These are phyloP conservation scores for Mohoua ochrocephala DNA, from an alignment of 2,113 vertebrate genomes.

Conservation along the genomic window DNA sequence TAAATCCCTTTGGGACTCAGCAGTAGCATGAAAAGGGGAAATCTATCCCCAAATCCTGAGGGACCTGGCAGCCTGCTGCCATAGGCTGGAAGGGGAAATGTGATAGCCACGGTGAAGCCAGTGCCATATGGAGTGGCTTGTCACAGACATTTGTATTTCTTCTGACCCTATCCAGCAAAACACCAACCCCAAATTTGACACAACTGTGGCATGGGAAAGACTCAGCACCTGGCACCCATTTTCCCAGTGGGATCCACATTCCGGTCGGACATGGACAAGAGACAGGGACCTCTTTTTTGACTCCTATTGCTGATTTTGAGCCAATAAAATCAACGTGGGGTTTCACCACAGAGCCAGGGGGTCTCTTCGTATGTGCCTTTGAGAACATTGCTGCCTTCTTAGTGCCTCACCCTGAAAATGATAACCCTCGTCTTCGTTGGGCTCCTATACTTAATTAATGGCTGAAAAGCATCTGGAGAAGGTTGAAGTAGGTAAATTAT, in stretches of 20 bases:
- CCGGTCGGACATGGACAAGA: not conserved
- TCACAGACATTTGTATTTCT: not conserved
- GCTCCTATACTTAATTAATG: constrained; percentile 28
- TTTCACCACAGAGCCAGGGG: not conserved
- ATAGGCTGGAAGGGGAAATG: not conserved
- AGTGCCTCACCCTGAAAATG: constrained; percentile 17
- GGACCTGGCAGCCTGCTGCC: not conserved
- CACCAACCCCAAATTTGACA: not conserved
- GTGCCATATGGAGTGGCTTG: not conserved
- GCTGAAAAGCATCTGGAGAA: constrained; percentile 18
- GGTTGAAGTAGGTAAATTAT: not conserved
- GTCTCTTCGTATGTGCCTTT: not conserved
- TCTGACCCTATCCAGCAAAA: not conserved
- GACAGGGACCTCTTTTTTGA: not conserved
- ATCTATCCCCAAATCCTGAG: not conserved
- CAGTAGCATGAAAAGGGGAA: not conserved
- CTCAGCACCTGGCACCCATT: not conserved
- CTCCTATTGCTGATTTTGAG: not conserved
- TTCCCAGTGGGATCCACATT: not conserved
- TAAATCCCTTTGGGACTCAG: not conserved
- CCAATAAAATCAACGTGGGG: not conserved
- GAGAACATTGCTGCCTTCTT: not conserved
- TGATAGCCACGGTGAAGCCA: not conserved
- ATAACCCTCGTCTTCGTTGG: not conserved
- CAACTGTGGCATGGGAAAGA: not conserved